Evolutionary conservation across 2,888 invertebrate species (phyloP).

Genomic region (Diarsia brunnea): DNA sequence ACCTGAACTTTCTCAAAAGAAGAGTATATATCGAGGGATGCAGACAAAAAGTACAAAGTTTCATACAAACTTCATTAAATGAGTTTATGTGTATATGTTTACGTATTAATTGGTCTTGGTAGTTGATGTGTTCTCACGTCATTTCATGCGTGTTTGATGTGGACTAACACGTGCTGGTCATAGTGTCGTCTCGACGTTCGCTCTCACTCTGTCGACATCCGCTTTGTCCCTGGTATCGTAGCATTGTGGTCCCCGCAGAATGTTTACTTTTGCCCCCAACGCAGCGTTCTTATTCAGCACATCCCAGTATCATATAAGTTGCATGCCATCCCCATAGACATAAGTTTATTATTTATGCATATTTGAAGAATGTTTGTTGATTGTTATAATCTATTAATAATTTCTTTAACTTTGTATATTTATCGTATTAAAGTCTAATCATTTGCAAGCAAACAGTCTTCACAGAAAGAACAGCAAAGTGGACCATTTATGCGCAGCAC

Average conservation of each 20-base stretch:
- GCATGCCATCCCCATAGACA: constrained; percentile 83
- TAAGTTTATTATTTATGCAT: constrained; percentile 78
- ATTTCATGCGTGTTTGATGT: constrained; percentile 86
- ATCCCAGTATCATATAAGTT: constrained; percentile 81
- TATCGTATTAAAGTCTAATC: constrained; percentile 57
- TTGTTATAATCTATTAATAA: constrained; percentile 66
- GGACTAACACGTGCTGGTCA: constrained; percentile 85
- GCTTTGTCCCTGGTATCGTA: constrained; percentile 87
- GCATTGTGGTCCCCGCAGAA: constrained; percentile 87
- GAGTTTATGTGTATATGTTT: constrained; percentile 81
- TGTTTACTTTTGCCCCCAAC: constrained; percentile 81
- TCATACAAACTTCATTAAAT: constrained; percentile 75
- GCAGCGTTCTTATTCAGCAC: constrained; percentile 85
- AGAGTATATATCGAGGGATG: constrained; percentile 77
- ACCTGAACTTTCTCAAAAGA: constrained; percentile 81
- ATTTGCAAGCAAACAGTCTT: constrained; percentile 76
- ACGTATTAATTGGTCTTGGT: constrained; percentile 85
- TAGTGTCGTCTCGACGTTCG: constrained; percentile 78
- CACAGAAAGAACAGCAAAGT: constrained; percentile 80
- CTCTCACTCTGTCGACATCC: constrained; percentile 82
- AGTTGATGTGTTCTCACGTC: constrained; percentile 85
- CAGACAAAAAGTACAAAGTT: constrained; percentile 79
- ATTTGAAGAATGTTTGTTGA: constrained; percentile 69
- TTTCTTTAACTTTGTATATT: constrained; percentile 66
- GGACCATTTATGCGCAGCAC: constrained; percentile 66